Base-by-base conservation (phyloP, 2,113 vertebrate genomes). In the Syngnathus floridae region DNA sequence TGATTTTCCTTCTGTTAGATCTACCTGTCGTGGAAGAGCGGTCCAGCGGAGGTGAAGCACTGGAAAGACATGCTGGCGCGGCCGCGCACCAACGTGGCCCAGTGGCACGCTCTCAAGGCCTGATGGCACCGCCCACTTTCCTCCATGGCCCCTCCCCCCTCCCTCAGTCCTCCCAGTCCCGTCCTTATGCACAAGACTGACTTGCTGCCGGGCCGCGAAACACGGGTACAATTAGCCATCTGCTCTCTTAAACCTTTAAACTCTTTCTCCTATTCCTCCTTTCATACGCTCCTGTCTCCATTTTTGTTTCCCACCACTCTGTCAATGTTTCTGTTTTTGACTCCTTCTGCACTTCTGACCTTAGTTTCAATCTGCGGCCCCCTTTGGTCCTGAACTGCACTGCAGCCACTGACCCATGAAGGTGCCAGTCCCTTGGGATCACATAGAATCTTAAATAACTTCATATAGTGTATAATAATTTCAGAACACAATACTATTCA, bases 41-140 rank as follows among this genome's bases (percentile, higher is more conserved):
- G 97, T 41, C 95, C 96, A 0, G 96, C 91, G 1, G 97, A 98
- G 84, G 97, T 98, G 68, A 97, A 98, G 75, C 97, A 99, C 91
- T 99, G 97, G 97, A 99, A 99, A 87, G 97, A 99, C 90, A 99
- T 99, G 97, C 96, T 99, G 36, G 93, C 95, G 69, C 94, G 93
- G 52, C 96, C 97, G 35, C 95, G 96, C 71, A 96, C 96, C 81
- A 93, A 95, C 4, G 97, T 99, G 80, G 96, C 96, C 76, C 97
- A 99, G 84, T 98, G 97, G 97, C 97, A 99, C 80, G 92, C 98
- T 89, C 93, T 99, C 75, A 99, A 99, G 87, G 95, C 97, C 90
- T 99, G 93, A 98, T 73, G n/a, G 71, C 78, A 83, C 80, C 49
- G 19, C 82, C 78, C 81, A 82, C 76, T 77, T 77, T 74, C 77